Evolutionary conservation across 2,113 vertebrate genomes (phyloP), one percentile per base, ranked within the genome.

Genomic region (Hydrochoerus hydrochaeris): DNA sequence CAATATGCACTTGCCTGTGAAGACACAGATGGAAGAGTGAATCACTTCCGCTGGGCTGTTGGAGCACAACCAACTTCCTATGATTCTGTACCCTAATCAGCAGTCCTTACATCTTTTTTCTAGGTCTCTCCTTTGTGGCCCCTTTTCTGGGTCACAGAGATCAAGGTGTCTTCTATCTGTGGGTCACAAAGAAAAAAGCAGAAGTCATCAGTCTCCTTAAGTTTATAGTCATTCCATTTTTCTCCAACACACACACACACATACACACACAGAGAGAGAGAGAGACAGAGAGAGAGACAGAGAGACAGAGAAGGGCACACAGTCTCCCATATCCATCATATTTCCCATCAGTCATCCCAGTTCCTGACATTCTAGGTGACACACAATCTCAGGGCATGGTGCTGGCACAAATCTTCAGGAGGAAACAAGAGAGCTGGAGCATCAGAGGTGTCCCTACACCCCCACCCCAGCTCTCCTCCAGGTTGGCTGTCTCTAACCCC

Each of bases 401-500:
- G 41, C 87, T 78, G 78, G 62, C 57, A 71, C 49, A n/a, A 67
- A 77, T 75, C 62, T 81, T 73, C 78, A 95, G 93, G 60, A 96
- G 38, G 58, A 80, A 97, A 81, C 20, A 52, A 84, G 62, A 86
- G 67, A 88, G 52, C 60, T n/a, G 41, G 49, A 81, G 73, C 4
- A 1, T 57, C 78, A 52, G 73, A 32, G 35, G 38, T 49, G 2
- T 22, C 6, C 57, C 60, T 6, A 10, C 35, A 32, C 10, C 28
- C 89, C 10, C 28, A 28, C 7, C 94, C 44, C 1, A 5, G 20
- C 75, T 78, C 85, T 86, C 60, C 85, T 92, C n/a, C 19, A 16
- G 32, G 17, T 77, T 41, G 54, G 93, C 92, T 88, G 44, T 88
- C 92, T 85, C 96, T 96, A 96, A 97, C 97, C 97, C 95, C 95